Base-by-base conservation (phyloP, 2,888 invertebrate species). In the Melipona bicolor region DNA sequence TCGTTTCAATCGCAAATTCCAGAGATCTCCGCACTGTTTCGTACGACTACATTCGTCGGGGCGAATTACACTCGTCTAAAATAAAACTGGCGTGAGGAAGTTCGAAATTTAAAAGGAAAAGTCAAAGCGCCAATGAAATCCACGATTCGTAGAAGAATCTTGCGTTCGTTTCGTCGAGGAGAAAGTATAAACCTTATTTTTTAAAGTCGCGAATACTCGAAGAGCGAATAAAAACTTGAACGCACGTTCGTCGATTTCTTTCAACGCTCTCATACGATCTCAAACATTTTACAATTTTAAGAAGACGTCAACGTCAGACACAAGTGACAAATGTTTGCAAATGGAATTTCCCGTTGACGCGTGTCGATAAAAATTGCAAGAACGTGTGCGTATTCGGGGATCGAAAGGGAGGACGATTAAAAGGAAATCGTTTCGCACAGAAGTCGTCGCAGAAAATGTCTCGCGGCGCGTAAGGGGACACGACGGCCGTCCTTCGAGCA, bases 401-500 rank as follows among this genome's bases (percentile, higher is more conserved):
- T 1, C 13, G 13, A n/a, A 50, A 50, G 24, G 24, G 0, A 3
- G 19, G 13, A 17, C 0, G 3, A 50, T 24, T 21, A 9, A 49
- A 21, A 24, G 5, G 1, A n/a, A n/a, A n/a, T n/a, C 13, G 5
- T 24, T 59, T 56, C n/a, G 15, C 15, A 56, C 2, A 56, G n/a
- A 43, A 24, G 1, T n/a, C 49, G 43, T 24, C 43, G n/a, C 13
- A 54, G 61, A 69, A 67, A 74, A 65, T 56, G 70, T 54, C 15
- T 32, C 19, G 19, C 13, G 49, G 54, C 59, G 56, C 21, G 43
- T 65, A 54, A 61, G 21, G 43, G 62, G 61, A 68, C 27, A 76
- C n/a, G 73, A 50, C 50, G 67, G 21, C 54, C 73, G 86, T 82
- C 84, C 87, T 88, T 78, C 86, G 82, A 62, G 76, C 75, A 81